Base-by-base conservation (phyloP, 2,797 vertebrate species). In the Eulemur coronatus region DNA sequence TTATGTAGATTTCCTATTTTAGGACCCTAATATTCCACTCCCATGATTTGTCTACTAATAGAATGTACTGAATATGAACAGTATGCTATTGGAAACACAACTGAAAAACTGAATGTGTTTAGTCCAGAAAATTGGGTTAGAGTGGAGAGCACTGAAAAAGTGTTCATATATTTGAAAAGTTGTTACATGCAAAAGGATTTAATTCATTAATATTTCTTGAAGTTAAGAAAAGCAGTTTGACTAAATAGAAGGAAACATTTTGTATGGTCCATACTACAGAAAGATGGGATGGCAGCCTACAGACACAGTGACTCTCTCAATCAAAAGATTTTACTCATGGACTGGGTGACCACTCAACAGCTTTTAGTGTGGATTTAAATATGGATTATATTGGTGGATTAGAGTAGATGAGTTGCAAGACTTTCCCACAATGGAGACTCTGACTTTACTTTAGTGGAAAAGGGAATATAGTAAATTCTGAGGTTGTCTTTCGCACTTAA, bases 81-180 rank as follows among this genome's bases (percentile, higher is more conserved):
- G 10, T 18, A 63, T 50, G 11, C 9, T 85, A 55, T 43, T 76
- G 69, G 35, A 84, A 96, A 65, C 76, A 65, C 22, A 65, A 76
- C 10, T 78, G 38, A 81, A 92, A 92, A 88, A 76, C 4, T 88
- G 35, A 89, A n/a, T 5, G 0, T 86, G 5, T 48, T 91, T 72
- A 85, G 24, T 69, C 22, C 2, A 82, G 57, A 55, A 69, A 63
- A 73, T 35, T 33, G 26, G 14, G 43, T 89, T 57, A 5, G 33
- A 84, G 15, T 38, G 10, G 73, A 79, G 61, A 4, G 5, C 20
- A 12, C 57, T 92, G 24, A 79, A 12, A 85, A 85, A 84, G n/a
- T 92, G 35, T 86, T 75, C 26, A 91, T 30, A 59, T 50, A 48
- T 94, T 78, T 94, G 55, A 96, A 91, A 94, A 28, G 43, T 12